Conservation (phyloP, 2,888 invertebrate species). For the Athalia cordata region DNA sequence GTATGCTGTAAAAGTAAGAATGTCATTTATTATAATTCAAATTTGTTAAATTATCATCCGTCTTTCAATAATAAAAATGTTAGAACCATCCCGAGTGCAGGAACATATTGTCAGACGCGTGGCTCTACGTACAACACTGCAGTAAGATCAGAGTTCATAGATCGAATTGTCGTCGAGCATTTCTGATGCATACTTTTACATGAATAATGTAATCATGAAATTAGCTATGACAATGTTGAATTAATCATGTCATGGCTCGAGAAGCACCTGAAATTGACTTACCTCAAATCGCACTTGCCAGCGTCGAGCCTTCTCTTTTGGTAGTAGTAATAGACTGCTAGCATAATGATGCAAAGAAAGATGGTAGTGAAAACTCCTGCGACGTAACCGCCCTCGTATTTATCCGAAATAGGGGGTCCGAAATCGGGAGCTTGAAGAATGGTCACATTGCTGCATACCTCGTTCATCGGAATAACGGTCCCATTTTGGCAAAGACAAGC, state of each 20-base stretch:
- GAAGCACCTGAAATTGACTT: background rate
- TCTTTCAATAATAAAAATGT: no score
- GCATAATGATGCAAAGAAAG: slow-evolving; percentile 49
- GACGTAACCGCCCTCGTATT: slow-evolving; percentile 47
- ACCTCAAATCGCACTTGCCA: slow-evolving; percentile 29
- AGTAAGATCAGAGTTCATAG: no score
- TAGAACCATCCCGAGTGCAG: no score
- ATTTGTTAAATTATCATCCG: background rate
- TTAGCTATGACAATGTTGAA: no score
- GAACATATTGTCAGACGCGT: no score
- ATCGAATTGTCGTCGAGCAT: no score
- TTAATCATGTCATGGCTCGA: background rate
- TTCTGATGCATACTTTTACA: no score
- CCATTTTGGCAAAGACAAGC: slow-evolving; percentile 79
- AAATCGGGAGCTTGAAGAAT: background rate
- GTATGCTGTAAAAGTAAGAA: slow-evolving; percentile 60
- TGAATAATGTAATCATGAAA: no score
- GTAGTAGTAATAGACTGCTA: slow-evolving; percentile 59
- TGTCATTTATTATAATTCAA: slow-evolving; percentile 2
- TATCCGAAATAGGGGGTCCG: background rate
- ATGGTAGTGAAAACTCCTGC: slow-evolving; percentile 55
- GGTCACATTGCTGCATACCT: slow-evolving; percentile 61
- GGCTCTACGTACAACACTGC: no score
- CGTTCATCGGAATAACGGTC: slow-evolving; percentile 65
- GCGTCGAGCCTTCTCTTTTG: slow-evolving; percentile 53